A percentile compares a stretch with the other conserved stretches of the same genome.
Evolutionary conservation across 2,888 invertebrate genomes (phyloP).

Genomic region (Euzetes globulus): DNA sequence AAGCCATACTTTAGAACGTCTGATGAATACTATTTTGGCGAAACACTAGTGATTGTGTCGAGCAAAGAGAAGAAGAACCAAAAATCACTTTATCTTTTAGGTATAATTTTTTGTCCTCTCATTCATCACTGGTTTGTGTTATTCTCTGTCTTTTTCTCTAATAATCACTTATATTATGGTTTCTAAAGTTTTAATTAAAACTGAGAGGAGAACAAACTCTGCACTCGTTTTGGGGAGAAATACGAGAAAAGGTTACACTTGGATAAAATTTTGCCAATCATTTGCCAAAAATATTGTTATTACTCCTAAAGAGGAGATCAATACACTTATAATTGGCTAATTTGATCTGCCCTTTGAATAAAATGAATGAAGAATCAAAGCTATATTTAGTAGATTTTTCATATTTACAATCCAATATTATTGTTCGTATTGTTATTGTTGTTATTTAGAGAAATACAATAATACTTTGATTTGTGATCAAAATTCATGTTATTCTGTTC

Average conservation of each 20-base stretch:
- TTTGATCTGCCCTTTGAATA: background rate
- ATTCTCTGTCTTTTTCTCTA: background rate
- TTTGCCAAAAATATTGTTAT: background rate
- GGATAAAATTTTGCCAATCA: background rate
- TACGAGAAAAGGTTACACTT: background rate
- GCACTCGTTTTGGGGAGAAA: background rate
- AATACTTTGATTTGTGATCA: background rate
- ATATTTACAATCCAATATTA: background rate
- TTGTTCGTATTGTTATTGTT: background rate
- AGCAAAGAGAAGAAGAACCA: background rate
- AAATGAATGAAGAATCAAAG: no score
- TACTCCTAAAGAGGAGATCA: background rate
- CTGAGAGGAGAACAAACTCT: background rate
- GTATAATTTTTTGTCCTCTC: background rate
- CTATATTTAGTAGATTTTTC: no score
- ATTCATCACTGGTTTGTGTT: constrained; percentile 1
- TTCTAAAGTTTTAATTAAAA: background rate
- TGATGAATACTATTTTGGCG: no score
- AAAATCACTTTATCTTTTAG: background rate
- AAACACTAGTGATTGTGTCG: no score
- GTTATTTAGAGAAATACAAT: background rate
- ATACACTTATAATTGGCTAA: background rate
- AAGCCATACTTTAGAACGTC: no score
- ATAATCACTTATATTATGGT: background rate
- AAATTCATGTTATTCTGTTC: constrained; percentile 12